Conservation (phyloP, 2,113 vertebrate species). For the Larimichthys polyactis region DNA sequence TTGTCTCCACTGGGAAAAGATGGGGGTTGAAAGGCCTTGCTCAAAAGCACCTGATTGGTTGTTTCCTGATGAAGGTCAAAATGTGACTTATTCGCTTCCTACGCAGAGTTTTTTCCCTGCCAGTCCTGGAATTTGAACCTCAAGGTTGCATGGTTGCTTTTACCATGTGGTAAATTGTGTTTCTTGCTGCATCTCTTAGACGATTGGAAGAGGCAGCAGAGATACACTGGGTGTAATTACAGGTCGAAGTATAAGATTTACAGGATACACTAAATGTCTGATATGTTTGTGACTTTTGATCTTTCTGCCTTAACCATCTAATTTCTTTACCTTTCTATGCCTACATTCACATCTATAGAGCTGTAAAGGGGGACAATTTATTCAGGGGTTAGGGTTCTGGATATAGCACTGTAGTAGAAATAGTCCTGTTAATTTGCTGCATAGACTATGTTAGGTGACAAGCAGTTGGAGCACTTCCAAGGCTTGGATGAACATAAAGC, state of each 20-base stretch:
- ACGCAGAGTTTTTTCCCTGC: constrained; percentile 22
- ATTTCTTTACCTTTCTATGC: neutral
- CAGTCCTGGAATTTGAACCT: constrained; percentile 51
- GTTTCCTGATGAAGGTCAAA: constrained; percentile 48
- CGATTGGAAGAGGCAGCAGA: constrained; percentile 20
- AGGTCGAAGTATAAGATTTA: constrained; percentile 24
- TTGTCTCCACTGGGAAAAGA: constrained; percentile 13
- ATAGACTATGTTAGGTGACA: neutral
- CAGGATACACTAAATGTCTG: neutral
- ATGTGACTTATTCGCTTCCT: constrained; percentile 43
- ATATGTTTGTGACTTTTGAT: constrained; percentile 7
- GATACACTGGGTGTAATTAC: constrained; percentile 22
- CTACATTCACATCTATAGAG: neutral
- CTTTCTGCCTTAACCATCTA: neutral
- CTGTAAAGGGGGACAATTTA: neutral
- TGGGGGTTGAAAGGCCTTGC: constrained; percentile 47
- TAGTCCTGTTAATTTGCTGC: neutral
- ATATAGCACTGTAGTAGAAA: neutral
- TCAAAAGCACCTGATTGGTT: constrained; percentile 31
- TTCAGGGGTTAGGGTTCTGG: neutral
- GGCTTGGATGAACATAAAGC: neutral
- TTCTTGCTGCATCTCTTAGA: constrained; percentile 5
- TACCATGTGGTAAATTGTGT: constrained; percentile 11
- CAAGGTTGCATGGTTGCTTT: constrained; percentile 2
- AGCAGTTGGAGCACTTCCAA: neutral